Conservation (phyloP, 2,113 vertebrate genomes). For the Pantherophis guttatus region DNA sequence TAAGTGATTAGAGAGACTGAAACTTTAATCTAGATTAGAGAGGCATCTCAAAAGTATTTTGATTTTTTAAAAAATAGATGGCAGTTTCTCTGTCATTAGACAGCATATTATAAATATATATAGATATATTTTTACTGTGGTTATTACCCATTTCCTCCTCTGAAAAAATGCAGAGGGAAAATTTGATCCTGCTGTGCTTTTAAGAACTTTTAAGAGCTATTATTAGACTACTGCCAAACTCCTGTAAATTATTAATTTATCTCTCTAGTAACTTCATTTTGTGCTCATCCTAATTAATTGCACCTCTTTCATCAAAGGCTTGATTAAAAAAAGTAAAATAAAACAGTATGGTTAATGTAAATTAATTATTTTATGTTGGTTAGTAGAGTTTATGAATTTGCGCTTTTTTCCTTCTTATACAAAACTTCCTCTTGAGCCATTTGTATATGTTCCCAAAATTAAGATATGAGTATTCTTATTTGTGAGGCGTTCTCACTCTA, state of each 20-base stretch:
- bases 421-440: slow-evolving; percentile 64
- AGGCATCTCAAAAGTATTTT: slow-evolving; percentile 77
- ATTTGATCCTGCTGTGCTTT: slow-evolving; percentile 73
- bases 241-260: slow-evolving; percentile 90
- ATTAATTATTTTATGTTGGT: slow-evolving; percentile 63
- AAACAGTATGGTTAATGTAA: slow-evolving; percentile 60
- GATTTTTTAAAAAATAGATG: slow-evolving; percentile 66
- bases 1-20: slow-evolving; percentile 65
- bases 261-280: slow-evolving; percentile 84
- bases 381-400: slow-evolving; percentile 64
- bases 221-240: slow-evolving; percentile 87
- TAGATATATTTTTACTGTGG: slow-evolving; percentile 79
- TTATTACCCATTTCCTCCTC: slow-evolving; percentile 70
- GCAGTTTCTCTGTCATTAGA: slow-evolving; percentile 77
- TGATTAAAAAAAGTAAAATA: slow-evolving; percentile 62
- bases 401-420: slow-evolving; percentile 44
- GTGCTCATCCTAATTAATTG: slow-evolving; percentile 86
- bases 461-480: slow-evolving; percentile 68
- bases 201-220: slow-evolving; percentile 78
- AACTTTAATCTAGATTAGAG: slow-evolving; percentile 74
- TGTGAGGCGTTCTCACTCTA: slow-evolving; percentile 68
- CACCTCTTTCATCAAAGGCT: slow-evolving; percentile 80
- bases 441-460: slow-evolving; percentile 75
- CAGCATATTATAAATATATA: slow-evolving; percentile 77
- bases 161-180: slow-evolving; percentile 63